Base-by-base conservation (phyloP, 2,113 vertebrate species). In the Otus sunia region DNA sequence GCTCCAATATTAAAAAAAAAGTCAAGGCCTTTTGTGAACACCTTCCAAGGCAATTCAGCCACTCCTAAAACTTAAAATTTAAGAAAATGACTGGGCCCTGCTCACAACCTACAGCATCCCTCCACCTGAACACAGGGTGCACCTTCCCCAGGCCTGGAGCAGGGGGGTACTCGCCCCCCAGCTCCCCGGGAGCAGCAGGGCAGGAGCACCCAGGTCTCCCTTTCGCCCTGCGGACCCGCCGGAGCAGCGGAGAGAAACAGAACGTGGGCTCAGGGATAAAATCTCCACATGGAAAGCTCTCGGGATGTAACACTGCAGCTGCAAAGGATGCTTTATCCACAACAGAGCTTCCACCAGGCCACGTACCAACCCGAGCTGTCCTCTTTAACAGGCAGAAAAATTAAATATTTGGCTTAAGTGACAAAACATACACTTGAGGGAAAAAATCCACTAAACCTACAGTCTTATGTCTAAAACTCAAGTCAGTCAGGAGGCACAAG, bases 1-100 rank as follows among this genome's bases (percentile, higher is more conserved):
- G 53, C 18, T 29, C 25, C 55, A 30, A 3, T 32, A 47, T 8
- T 41, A 52, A 22, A 34, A 66, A 66, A 21, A 71, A 39, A 45
- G 29, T 19, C n/a, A 50, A 89, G 60, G 55, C 50, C 81, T 59
- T 90, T 60, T 75, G 91, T 72, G 82, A 96, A 67, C 23, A 69
- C 47, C 55, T 69, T 62, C 50, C 60, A 19, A 58, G 52, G 45
- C 22, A 60, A 41, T 29, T 69, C 59, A 82, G 62, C 53, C 67
- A 36, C 66, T 60, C 39, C 5, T 34, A 23, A 41, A 89, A 19
- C 39, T 72, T 0, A 2, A 10, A 10, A 55, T 32, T 20, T 4
- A 21, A 72, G 53, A 37, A 23, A 68, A 29, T 3, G 8, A 22
- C 6, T 20, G 53, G 39, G 60, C 6, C 32, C 64, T 50, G 67